A percentile compares a stretch with the other conserved stretches of the same genome.
Conservation (phyloP, 2,797 vertebrate species). For the Cyclopterus lumpus region DNA sequence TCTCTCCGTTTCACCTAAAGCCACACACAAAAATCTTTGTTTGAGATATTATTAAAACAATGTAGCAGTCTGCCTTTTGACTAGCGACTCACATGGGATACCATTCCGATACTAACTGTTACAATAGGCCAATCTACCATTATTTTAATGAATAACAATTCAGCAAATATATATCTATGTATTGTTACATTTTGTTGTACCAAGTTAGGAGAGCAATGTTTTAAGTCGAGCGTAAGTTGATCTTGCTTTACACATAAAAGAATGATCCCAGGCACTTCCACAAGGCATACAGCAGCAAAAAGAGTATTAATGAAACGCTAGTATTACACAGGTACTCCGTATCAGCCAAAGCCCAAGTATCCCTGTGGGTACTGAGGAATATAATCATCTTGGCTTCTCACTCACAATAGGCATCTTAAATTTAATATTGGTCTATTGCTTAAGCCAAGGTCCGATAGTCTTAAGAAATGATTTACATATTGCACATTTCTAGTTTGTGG, state of each 20-base stretch:
- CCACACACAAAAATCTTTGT: conserved; percentile 7
- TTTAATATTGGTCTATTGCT: neutral
- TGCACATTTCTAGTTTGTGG: conserved; percentile 11
- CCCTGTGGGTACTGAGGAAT: neutral
- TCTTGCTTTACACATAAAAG: no score
- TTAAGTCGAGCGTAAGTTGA: no score
- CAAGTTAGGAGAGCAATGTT: neutral
- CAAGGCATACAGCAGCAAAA: neutral
- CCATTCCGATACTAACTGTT: neutral
- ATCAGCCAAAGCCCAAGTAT: no score
- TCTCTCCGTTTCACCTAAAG: conserved; percentile 23
- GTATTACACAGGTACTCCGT: no score
- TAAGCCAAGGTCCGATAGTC: neutral
- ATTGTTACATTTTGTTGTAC: neutral
- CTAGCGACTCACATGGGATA: neutral
- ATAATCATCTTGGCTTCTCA: neutral
- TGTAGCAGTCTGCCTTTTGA: neutral
- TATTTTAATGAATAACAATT: neutral
- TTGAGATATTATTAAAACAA: conserved; percentile 13
- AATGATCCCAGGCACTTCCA: neutral
- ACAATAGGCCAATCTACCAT: neutral
- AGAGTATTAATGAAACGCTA: neutral
- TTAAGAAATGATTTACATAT: neutral
- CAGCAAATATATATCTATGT: neutral
- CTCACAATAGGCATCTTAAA: neutral